Evolutionary conservation across 2,797 vertebrate species (phyloP), one percentile per base, ranked within the genome.

Genomic region (Todus mexicanus): DNA sequence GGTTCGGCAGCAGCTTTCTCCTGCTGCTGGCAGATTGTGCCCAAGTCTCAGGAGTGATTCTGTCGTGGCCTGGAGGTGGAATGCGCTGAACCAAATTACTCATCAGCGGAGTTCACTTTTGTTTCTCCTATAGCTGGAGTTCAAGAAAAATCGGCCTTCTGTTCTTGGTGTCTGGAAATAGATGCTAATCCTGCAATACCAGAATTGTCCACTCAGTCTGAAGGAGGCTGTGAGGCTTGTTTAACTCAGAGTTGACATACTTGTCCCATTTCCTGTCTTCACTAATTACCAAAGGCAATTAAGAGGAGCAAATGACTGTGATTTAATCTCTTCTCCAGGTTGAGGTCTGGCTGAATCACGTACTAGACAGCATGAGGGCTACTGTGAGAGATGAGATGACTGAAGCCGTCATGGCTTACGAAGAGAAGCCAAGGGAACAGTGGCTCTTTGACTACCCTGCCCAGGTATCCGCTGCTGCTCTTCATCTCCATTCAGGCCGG

Each of bases 361-460:
- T 99, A 12, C 97, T 99, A 75, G 95, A 98, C 72, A 96, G 97
- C 76, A 99, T 99, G 99, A 98, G 98, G 69, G 97, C 98, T 71
- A 98, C 99, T 0, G 98, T 99, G 40, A 98, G 99, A 38, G 98
- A 98, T 0, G 97, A 98, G 96, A 98, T 99, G 98, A 97, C 98
- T 0, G 98, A 98, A 85, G 99, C 98, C 0, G 98, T 99, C 26
- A 64, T 42, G 3, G 97, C 98, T 6, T 99, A 99, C 0, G 99
- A 99, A 88, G 99, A 99, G 73, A 99, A 99, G 92, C 98, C 98
- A 1, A 98, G 99, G 81, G 99, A 99, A 15, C 99, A 99, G 94
- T 99, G 99, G 99, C 98, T 99, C 81, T 99, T 99, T 72, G 99
- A 99, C 93, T 99, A 98, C 74, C 99, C 99, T 18, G 99, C 99